Percentiles rank a stretch among this genome's conserved stretches.
Evolutionary conservation across 2,797 vertebrate genomes (phyloP).

Genomic region (Mormyrops boulengeri): DNA sequence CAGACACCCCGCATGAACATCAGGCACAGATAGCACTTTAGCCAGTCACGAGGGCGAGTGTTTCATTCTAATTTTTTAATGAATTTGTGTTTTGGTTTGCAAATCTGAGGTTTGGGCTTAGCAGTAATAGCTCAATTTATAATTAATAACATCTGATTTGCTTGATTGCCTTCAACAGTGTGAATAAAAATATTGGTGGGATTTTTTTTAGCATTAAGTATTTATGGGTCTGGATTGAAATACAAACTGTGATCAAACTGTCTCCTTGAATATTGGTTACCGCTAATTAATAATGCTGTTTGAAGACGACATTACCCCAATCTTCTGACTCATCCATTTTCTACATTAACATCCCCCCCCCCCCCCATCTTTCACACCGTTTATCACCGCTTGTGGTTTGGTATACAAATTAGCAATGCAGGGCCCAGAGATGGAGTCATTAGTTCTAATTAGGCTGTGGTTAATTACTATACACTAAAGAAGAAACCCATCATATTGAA

Average conservation of each 20-base stretch:
- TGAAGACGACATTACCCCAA: conserved; percentile 30
- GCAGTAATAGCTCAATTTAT: conserved; percentile 45
- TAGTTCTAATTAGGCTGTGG: conserved; percentile 77
- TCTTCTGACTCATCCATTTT: conserved; percentile 35
- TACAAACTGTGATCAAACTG: conserved; percentile 55
- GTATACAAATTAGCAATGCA: conserved; percentile 65
- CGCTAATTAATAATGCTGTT: conserved; percentile 75
- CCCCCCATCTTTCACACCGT: conserved; percentile 31
- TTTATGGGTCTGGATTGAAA: conserved; percentile 73
- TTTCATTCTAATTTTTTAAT: conserved; percentile 28
- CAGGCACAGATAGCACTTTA: neutral
- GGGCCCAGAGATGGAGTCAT: conserved; percentile 65
- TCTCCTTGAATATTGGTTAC: conserved; percentile 75
- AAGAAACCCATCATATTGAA: conserved; percentile 24
- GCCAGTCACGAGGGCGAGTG: conserved; percentile 37
- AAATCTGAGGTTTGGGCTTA: conserved; percentile 32
- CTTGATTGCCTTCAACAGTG: conserved; percentile 69
- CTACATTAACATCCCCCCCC: conserved; percentile 33
- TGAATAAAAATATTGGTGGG: conserved; percentile 59
- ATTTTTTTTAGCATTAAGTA: conserved; percentile 66
- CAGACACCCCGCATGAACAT: neutral
- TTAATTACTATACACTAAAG: conserved; percentile 76
- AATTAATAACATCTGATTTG: conserved; percentile 73
- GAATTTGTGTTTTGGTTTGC: conserved; percentile 39
- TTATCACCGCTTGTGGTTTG: conserved; percentile 34